Evolutionary conservation across 2,113 vertebrate genomes (phyloP), one percentile per base, ranked within the genome.

Genomic region (Benitochromis conjunctus): DNA sequence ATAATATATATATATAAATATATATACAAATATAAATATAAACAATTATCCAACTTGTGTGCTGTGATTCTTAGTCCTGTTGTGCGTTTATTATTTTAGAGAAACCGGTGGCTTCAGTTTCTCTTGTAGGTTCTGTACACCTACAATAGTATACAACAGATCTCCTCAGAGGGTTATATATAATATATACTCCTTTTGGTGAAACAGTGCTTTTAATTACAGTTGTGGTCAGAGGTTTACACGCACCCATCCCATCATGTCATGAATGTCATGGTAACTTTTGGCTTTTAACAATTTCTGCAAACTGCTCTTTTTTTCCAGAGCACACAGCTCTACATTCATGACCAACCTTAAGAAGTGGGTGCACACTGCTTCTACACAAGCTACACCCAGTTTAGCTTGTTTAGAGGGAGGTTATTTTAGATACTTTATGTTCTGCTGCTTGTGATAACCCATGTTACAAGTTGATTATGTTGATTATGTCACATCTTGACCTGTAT

Each of bases 1-100:
- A 97, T 97, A 96, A 98, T 98, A 99, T 97, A 71, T 96, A 95
- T 92, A 94, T 86, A 89, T 62, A 94, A 84, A 91, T 88, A 98
- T 97, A 98, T 97, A 96, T 91, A 95, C 84, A 93, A 80, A 96
- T 94, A 94, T 91, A 95, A 95, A 94, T 94, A 94, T 94, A 92
- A 92, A 93, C 86, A 93, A 96, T 94, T 94, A 94, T 91, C 90
- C 92, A 91, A 87, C 83, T 81, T 87, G 81, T 92, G 76, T 91
- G 80, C 83, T 85, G 90, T 94, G 74, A 56, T 90, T 83, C 84
- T 86, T 91, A 74, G 69, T 74, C 41, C 41, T 11, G 26, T 51
- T 74, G 24, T 74, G 69, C 16, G 11, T 74, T 74, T 51, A 71
- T 74, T 74, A 12, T 74, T 51, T 74, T 74, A 29, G 14, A 48